phyloP scores from a whole-genome alignment of 2,113 vertebrate genomes.

The Zapornia atra region DNA sequence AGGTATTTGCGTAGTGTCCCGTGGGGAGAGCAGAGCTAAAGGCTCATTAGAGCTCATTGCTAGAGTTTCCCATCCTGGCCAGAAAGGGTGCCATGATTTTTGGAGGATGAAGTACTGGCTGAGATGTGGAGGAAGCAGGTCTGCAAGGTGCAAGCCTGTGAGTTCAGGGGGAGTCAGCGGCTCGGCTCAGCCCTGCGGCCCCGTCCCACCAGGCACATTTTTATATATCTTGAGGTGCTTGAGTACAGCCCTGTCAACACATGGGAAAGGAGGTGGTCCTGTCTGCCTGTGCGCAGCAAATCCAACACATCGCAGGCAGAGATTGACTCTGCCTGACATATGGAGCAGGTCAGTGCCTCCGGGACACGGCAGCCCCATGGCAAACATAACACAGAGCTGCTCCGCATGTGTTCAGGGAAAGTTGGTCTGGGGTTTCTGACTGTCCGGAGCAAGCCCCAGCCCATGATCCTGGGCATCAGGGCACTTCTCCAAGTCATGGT shows the following conservation, averaged over 20 bases:
- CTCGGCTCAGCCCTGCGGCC: accelerated
- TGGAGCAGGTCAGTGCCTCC: not conserved
- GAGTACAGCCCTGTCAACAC: constrained; percentile 15
- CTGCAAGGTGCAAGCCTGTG: not conserved
- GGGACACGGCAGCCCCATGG: accelerated
- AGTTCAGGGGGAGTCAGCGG: not conserved
- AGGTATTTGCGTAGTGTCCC: accelerated
- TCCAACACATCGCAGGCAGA: not conserved
- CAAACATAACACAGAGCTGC: accelerated
- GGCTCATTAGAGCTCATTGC: accelerated
- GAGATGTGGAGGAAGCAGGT: not conserved
- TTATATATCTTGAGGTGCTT: constrained; percentile 15
- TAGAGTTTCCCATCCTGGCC: not conserved
- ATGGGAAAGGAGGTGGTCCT: not conserved
- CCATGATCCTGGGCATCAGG: not conserved
- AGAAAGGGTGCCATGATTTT: not conserved
- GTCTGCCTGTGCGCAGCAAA: not conserved
- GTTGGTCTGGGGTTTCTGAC: not conserved
- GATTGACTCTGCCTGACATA: not conserved
- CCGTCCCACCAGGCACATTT: not conserved
- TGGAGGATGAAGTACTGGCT: not conserved
- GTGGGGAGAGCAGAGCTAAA: accelerated
- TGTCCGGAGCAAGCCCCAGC: not conserved
- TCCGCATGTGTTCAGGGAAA: accelerated
- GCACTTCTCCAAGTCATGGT: not conserved